phyloP scores from a whole-genome alignment of 2,888 invertebrate species.

The Melanostoma mellinum region DNA sequence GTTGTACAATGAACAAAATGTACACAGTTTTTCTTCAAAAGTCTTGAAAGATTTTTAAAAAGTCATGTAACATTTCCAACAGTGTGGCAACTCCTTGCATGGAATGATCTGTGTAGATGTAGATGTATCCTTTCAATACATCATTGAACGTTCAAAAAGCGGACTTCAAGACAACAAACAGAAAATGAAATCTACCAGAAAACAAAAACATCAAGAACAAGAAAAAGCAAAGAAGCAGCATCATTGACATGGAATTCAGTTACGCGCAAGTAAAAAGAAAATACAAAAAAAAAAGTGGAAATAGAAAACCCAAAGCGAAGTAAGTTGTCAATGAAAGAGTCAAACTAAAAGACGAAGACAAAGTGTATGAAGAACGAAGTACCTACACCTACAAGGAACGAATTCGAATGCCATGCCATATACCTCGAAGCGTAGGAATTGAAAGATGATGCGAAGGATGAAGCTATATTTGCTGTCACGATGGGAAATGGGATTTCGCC shows the following conservation, averaged over 20 bases:
- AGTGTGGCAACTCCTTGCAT: too few species aligned
- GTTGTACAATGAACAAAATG: too few species aligned
- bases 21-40: too few species aligned
- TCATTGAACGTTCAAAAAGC: background rate
- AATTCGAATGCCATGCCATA: background rate
- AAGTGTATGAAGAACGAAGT: background rate
- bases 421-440: background rate
- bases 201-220: conserved; percentile 17
- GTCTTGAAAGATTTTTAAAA: too few species aligned
- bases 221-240: background rate
- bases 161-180: conserved; percentile 2
- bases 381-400: background rate
- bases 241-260: conserved; percentile 30
- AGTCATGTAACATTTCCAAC: too few species aligned
- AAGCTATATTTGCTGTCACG: conserved; percentile 46
- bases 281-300: background rate
- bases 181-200: conserved; percentile 36
- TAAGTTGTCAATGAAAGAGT: conserved; percentile 52
- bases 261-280: conserved; percentile 11
- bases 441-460: conserved; percentile 23
- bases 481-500: conserved; percentile 49
- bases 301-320: conserved; percentile 5
- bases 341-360: conserved; percentile 16
- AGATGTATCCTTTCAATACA: too few species aligned
- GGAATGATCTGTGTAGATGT: too few species aligned